phyloP scores from a whole-genome alignment of 2,888 invertebrate genomes.

The Drosophila emarginata region DNA sequence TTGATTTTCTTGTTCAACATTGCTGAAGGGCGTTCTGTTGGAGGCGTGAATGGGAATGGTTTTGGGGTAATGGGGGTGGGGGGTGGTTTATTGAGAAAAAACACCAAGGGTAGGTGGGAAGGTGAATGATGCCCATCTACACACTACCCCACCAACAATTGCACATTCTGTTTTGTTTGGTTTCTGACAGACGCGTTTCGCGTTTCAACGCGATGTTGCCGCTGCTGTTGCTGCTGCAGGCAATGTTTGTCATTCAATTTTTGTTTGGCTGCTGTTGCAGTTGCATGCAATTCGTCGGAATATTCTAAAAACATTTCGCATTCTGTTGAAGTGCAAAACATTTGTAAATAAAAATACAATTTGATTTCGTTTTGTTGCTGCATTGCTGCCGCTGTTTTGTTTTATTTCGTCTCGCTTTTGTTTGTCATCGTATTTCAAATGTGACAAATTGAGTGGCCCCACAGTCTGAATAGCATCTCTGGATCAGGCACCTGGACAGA shows the following conservation, averaged over 20 bases:
- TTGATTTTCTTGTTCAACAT: slow-evolving; percentile 78
- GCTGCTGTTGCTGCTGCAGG: background rate
- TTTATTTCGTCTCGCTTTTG: slow-evolving; percentile 69
- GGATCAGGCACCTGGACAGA: slow-evolving; percentile 36
- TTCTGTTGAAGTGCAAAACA: slow-evolving; percentile 64
- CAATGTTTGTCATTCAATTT: slow-evolving; percentile 6
- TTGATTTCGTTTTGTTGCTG: slow-evolving; percentile 68
- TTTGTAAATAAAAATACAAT: slow-evolving; percentile 79
- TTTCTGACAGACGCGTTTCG: slow-evolving; percentile 11
- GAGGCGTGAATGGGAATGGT: slow-evolving; percentile 12
- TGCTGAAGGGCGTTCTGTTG: slow-evolving; percentile 8
- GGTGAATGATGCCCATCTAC: background rate
- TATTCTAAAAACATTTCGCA: slow-evolving; percentile 42
- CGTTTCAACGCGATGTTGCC: slow-evolving; percentile 22
- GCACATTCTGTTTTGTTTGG: background rate
- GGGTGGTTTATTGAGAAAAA: background rate
- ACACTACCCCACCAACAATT: background rate
- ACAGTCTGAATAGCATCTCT: slow-evolving; percentile 25
- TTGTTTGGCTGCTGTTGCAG: slow-evolving; percentile 3
- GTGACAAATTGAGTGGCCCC: slow-evolving; percentile 74
- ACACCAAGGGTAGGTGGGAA: background rate
- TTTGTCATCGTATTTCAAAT: slow-evolving; percentile 75
- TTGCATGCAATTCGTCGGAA: background rate
- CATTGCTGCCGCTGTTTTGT: slow-evolving; percentile 30
- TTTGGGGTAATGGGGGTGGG: background rate